Evolutionary conservation across 1,140 invertebrate genomes (phyloP).

Genomic region (Heliothis subflexa): DNA sequence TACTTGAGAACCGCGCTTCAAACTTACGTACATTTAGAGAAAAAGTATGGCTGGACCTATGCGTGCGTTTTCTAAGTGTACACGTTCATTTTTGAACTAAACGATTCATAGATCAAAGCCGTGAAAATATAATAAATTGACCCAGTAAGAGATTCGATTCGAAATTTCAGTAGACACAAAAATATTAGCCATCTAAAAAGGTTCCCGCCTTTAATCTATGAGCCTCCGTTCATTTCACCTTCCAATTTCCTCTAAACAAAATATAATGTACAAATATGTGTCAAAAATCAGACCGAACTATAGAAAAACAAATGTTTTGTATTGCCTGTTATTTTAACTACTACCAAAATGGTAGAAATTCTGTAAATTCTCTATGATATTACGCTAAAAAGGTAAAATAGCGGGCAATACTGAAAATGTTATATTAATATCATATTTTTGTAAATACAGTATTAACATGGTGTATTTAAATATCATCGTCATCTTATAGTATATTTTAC

Average conservation of each 20-base stretch:
- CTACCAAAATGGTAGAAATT: slow-evolving; percentile 16
- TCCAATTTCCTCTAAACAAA: slow-evolving; percentile 46
- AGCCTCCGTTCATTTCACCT: slow-evolving; percentile 10
- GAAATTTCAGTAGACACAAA: background rate
- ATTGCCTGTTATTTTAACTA: slow-evolving; percentile 33
- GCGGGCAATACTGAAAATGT: slow-evolving; percentile 28
- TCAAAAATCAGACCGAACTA: slow-evolving; percentile 56
- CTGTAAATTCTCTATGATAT: background rate
- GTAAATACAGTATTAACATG: slow-evolving; percentile 67
- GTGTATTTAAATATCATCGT: slow-evolving; percentile 60
- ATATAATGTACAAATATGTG: slow-evolving; percentile 66
- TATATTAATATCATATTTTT: slow-evolving; percentile 60
- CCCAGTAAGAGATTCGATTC: background rate
- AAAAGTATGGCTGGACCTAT: background rate
- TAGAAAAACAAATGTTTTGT: slow-evolving; percentile 25
- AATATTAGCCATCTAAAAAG: background rate
- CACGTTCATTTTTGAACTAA: background rate
- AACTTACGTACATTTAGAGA: slow-evolving; percentile 13
- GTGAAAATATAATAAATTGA: background rate
- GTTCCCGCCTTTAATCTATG: slow-evolving; percentile 10
- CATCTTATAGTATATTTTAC: slow-evolving; percentile 50
- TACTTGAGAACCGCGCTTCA: background rate
- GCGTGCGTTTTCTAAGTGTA: background rate
- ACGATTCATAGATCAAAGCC: slow-evolving; percentile 15
- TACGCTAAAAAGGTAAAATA: slow-evolving; percentile 29